A percentile compares a stretch with the other conserved stretches of the same genome.
Evolutionary conservation across 23 tunicate species (phyloP).

Genomic region (Oikopleura vanhoeffeni): DNA sequence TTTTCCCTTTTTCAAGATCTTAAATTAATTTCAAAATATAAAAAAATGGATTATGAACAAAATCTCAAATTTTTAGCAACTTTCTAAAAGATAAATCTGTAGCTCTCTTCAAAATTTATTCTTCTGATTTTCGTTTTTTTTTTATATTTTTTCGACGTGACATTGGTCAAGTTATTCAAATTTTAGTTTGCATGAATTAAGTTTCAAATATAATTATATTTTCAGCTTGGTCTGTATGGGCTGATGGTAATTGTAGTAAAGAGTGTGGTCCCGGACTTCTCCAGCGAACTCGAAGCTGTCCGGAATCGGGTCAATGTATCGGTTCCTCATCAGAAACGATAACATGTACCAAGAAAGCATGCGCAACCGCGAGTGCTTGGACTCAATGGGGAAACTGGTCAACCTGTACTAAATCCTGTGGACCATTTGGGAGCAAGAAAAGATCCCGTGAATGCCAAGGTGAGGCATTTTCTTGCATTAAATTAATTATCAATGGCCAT

Average conservation of each 20-base stretch:
- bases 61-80: neutral
- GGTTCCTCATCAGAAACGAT: neutral
- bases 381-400: neutral
- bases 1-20: neutral
- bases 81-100: neutral
- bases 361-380: neutral
- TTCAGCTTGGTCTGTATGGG: neutral
- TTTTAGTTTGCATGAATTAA: neutral
- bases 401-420: neutral
- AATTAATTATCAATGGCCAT: no score
- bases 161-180: no score
- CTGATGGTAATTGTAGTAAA: neutral
- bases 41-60: neutral
- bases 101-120: no score
- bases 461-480: no score
- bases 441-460: neutral
- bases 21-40: neutral
- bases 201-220: neutral
- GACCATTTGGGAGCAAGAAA: neutral
- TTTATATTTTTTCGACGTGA: no score
- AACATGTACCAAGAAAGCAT: neutral
- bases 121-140: no score
- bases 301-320: neutral
- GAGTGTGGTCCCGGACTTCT: neutral
- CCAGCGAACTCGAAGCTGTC: neutral